phyloP scores from a whole-genome alignment of 2,888 invertebrate genomes.

The Drosophila dives region DNA sequence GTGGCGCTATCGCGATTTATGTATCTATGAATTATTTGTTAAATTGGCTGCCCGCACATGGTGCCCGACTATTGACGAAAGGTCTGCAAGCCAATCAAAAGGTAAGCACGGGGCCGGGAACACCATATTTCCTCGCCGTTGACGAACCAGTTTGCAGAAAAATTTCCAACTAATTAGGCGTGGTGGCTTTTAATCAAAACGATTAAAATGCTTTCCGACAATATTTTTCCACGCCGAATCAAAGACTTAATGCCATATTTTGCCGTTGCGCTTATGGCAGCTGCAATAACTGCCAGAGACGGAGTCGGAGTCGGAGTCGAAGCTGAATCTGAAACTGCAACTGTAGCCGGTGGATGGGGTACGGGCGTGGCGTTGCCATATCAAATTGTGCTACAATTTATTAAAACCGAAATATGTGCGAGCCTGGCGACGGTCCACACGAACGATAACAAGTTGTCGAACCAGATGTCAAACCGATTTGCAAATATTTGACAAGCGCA shows the following conservation, averaged over 20 bases:
- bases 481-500: constrained; percentile 82
- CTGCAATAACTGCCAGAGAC: constrained; percentile 60
- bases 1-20: constrained; percentile 77
- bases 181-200: constrained; percentile 80
- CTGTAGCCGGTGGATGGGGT: constrained; percentile 19
- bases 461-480: constrained; percentile 82
- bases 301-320: constrained; percentile 8
- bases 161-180: constrained; percentile 78
- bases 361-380: constrained; percentile 67
- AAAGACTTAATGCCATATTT: constrained; percentile 77
- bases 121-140: constrained; percentile 6
- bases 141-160: constrained; percentile 55
- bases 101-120: constrained; percentile 15
- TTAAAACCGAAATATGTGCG: constrained; percentile 79
- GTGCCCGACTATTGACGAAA: constrained; percentile 72
- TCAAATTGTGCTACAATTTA: constrained; percentile 81
- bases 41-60: constrained; percentile 76
- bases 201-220: constrained; percentile 81
- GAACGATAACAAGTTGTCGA: constrained; percentile 80
- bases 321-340: constrained; percentile 30
- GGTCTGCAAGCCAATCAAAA: constrained; percentile 56
- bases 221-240: constrained; percentile 81
- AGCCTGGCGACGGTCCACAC: constrained; percentile 46
- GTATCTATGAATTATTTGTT: constrained; percentile 78
- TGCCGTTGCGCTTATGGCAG: constrained; percentile 72